Percentiles rank a stretch among this genome's conserved stretches.
Evolutionary conservation across 2,113 vertebrate species (phyloP).

Genomic region (Peromyscus leucopus): DNA sequence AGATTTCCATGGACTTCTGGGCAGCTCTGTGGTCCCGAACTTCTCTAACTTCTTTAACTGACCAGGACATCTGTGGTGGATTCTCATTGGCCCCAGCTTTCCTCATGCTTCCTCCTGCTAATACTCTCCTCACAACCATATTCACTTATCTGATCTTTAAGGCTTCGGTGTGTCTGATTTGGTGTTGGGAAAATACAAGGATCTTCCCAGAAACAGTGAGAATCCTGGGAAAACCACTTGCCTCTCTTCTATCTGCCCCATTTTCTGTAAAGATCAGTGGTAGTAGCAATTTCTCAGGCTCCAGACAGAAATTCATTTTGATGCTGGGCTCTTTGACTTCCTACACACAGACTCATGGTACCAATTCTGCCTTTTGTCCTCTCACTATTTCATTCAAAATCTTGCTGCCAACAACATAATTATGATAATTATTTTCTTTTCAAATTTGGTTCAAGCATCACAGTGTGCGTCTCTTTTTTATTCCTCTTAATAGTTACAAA

Average conservation of each 20-base stretch:
- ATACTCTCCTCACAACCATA: not conserved
- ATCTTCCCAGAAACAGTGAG: not conserved
- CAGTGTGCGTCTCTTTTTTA: not conserved
- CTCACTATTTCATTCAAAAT: not conserved
- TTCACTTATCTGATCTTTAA: not conserved
- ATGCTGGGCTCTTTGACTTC: not conserved
- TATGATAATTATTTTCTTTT: constrained; percentile 15
- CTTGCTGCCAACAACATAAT: constrained; percentile 9
- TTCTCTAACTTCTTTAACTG: not conserved
- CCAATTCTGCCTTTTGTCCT: not conserved
- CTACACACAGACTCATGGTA: not conserved
- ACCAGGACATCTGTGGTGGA: not conserved
- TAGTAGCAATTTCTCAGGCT: not conserved
- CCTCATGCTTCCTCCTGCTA: not conserved
- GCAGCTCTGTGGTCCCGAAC: too few relatives aligned
- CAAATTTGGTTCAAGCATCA: not conserved
- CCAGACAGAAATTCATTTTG: not conserved
- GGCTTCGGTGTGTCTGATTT: not conserved
- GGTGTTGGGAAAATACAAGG: not conserved
- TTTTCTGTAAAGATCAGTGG: not conserved
- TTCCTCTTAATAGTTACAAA: constrained; percentile 9
- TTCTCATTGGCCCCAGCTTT: not conserved
- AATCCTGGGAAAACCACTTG: not conserved
- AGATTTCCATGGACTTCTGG: not conserved
- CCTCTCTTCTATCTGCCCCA: not conserved